These are phyloP conservation scores for Copsychus sechellarum DNA, from an alignment of 2,113 vertebrate species.

Conservation along the genomic window DNA sequence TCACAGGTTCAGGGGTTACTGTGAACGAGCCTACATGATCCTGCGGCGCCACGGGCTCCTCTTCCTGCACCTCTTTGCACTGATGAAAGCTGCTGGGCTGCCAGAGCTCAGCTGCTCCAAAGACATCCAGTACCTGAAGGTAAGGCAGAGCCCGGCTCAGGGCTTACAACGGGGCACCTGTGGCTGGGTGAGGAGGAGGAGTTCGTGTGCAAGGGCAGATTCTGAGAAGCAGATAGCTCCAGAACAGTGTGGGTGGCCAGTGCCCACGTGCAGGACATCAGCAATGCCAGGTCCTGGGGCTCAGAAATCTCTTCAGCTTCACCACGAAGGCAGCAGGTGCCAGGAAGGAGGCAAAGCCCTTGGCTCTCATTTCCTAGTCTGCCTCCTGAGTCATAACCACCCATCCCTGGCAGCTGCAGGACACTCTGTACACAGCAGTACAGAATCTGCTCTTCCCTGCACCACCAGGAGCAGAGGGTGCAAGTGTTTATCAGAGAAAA, in stretches of 20 bases:
- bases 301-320: neutral
- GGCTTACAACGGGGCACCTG: neutral
- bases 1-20: slow-evolving; percentile 90
- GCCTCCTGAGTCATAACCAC: neutral
- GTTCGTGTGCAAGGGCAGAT: fast-evolving
- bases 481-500: neutral
- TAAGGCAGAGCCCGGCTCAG: neutral
- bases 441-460: neutral
- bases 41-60: slow-evolving; percentile 90
- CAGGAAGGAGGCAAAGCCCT: neutral
- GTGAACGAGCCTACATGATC: slow-evolving; percentile 94
- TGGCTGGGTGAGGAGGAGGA: neutral
- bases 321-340: neutral
- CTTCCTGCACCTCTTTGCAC: slow-evolving; percentile 94
- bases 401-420: neutral
- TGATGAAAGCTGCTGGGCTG: slow-evolving; percentile 96
- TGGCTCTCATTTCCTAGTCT: neutral
- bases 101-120: slow-evolving; percentile 96
- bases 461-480: neutral
- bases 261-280: neutral
- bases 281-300: neutral
- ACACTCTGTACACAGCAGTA: neutral
- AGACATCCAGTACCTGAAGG: slow-evolving; percentile 98
- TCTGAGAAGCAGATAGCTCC: neutral
- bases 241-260: fast-evolving